These are phyloP conservation scores for Percopsis transmontana DNA, from an alignment of 2,113 vertebrate genomes.

Conservation along the genomic window DNA sequence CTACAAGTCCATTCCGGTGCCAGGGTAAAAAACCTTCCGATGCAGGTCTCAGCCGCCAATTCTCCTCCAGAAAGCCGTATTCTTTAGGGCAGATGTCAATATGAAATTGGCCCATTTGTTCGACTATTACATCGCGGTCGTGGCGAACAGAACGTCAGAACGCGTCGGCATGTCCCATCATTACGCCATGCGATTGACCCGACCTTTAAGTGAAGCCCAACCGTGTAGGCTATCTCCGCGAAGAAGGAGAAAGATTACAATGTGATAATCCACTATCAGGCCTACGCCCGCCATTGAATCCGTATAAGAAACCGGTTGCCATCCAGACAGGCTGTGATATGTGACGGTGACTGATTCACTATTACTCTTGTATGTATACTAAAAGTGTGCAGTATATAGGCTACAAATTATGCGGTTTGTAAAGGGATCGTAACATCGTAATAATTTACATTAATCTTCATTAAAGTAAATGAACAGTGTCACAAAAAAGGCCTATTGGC, in stretches of 20 bases:
- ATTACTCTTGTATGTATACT: too few species aligned
- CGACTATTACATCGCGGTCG: conserved; percentile 6
- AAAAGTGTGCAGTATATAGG: background rate
- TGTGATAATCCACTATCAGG: too few species aligned
- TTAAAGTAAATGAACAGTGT: background rate
- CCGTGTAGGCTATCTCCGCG: background rate
- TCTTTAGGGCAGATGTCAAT: conserved; percentile 52
- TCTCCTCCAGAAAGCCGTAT: conserved; percentile 42
- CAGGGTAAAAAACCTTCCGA: conserved; percentile 53
- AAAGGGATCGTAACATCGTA: background rate
- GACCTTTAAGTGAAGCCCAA: background rate
- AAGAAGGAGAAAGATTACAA: too few species aligned
- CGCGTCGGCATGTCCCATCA: conserved; percentile 38
- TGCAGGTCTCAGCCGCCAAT: conserved; percentile 39
- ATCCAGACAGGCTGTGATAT: too few species aligned
- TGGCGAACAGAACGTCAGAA: conserved; percentile 55
- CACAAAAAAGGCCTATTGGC: background rate
- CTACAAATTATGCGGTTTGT: background rate
- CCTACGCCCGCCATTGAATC: too few species aligned
- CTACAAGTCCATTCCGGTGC: conserved; percentile 67
- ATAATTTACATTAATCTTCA: background rate
- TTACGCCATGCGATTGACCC: conserved; percentile 35
- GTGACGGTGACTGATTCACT: too few species aligned
- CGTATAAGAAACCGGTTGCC: too few species aligned
- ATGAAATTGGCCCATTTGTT: conserved; percentile 47